A percentile compares a stretch with the other conserved stretches of the same genome.
These are phyloP conservation scores for Deilephila porcellus DNA, from an alignment of 2,888 invertebrate species.

Conservation along the genomic window DNA sequence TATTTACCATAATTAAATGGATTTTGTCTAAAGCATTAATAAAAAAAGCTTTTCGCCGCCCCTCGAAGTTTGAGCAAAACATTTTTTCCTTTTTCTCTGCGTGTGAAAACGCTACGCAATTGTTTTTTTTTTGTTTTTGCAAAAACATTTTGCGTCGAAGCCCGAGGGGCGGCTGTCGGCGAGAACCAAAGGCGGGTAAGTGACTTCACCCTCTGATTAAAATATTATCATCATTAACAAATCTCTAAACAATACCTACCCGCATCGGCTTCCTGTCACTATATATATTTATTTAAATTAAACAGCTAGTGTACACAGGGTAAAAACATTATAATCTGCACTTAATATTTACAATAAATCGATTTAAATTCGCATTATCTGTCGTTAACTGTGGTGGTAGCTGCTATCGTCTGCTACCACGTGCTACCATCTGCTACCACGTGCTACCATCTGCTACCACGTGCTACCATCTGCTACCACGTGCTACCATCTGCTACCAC, in stretches of 20 bases:
- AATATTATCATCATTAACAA: conserved; percentile 47
- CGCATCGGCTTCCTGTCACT: conserved; percentile 16
- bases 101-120: no score
- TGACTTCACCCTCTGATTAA: conserved; percentile 45
- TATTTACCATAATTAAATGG: conserved; percentile 73
- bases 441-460: no score
- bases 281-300: conserved; percentile 53
- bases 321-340: conserved; percentile 59
- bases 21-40: conserved; percentile 49
- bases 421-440: no score
- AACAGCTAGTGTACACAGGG: conserved; percentile 63
- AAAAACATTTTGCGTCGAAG: neutral
- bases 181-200: conserved; percentile 20
- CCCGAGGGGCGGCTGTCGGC: neutral
- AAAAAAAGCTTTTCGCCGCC: neutral
- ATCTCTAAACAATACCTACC: conserved; percentile 20
- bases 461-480: no score
- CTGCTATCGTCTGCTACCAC: no score
- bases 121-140: neutral
- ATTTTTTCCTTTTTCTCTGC: no score
- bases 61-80: conserved; percentile 1
- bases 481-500: no score
- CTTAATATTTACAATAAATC: conserved; percentile 73
- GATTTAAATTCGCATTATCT: conserved; percentile 34
- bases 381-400: neutral